Base-by-base conservation (phyloP, 2,113 vertebrate species). In the Halichoeres trimaculatus region DNA sequence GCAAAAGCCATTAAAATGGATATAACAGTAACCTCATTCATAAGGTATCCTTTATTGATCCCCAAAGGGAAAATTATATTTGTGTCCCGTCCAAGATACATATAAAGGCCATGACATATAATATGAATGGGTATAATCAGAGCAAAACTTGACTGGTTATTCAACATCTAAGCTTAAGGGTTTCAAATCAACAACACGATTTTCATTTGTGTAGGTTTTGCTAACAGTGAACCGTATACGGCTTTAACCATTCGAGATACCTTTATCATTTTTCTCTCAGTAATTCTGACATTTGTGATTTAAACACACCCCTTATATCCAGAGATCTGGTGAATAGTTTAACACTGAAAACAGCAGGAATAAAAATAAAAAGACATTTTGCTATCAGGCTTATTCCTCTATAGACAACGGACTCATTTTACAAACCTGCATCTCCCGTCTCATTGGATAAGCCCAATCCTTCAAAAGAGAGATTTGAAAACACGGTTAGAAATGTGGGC, bases 381-480 rank as follows among this genome's bases (percentile, higher is more conserved):
- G 43, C 43, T 26, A 35, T 40, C 43, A 35, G 16, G 8, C 34
- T 20, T 14, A 16, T 9, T 8, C 48, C 16, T 3, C n/a, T 1
- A 14, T 14, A 41, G 40, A 41, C 38, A 3, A 17, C 2, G 22
- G n/a, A 47, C 16, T 13, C 30, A 12, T 12, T 2, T 50, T 6
- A 85, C 86, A 67, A 94, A 99, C 98, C 97, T 99, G 98, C 98
- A 99, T 99, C 65, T 99, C 98, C 88, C 98, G 92, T 88, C 98
- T 96, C 98, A 99, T 99, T 62, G 97, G 96, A 89, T 99, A 99
- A 65, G 95, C 96, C 98, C 98, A 99, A 86, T 99, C 98, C 98
- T 99, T 85, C 7, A 63, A 75, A 57, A 45, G 2, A 0, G 5
- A 9, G 35, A 54, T 12, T 20, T 2, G 16, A 40, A 47, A 47